phyloP scores from a whole-genome alignment of 2,113 vertebrate species.

The Petroica traversi region DNA sequence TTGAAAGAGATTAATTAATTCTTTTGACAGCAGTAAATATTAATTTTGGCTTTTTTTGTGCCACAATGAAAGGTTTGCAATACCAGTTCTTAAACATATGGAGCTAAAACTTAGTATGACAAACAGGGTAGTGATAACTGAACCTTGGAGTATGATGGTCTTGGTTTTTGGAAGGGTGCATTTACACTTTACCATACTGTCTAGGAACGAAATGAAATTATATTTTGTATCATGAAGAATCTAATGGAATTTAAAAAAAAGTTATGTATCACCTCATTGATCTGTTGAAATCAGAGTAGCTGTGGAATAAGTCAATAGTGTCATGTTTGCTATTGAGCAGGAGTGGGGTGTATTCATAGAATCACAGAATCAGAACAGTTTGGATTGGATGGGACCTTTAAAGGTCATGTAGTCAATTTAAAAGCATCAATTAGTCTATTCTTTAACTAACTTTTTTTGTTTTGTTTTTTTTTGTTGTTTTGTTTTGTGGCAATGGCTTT shows the following conservation, averaged over 20 bases:
- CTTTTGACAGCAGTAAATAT: neutral
- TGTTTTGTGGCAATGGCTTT: neutral
- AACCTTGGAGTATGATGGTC: neutral
- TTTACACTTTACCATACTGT: neutral
- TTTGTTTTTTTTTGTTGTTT: too few species aligned
- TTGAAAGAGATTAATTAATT: neutral
- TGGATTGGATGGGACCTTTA: neutral
- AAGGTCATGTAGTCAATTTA: neutral
- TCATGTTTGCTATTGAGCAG: neutral
- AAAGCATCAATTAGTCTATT: neutral
- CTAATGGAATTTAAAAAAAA: neutral
- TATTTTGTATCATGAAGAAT: neutral
- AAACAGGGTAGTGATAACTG: neutral
- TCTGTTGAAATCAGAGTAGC: neutral
- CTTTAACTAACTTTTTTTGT: rapidly evolving
- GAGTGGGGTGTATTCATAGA: neutral
- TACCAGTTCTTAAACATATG: neutral
- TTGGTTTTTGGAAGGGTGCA: neutral
- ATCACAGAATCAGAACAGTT: neutral
- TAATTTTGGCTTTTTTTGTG: neutral
- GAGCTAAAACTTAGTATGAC: neutral
- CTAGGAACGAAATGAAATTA: neutral
- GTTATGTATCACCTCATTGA: neutral
- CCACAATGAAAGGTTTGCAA: neutral
- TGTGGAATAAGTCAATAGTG: neutral